Base-by-base conservation (phyloP, 2,888 invertebrate species). In the Andrena haemorrhoa region DNA sequence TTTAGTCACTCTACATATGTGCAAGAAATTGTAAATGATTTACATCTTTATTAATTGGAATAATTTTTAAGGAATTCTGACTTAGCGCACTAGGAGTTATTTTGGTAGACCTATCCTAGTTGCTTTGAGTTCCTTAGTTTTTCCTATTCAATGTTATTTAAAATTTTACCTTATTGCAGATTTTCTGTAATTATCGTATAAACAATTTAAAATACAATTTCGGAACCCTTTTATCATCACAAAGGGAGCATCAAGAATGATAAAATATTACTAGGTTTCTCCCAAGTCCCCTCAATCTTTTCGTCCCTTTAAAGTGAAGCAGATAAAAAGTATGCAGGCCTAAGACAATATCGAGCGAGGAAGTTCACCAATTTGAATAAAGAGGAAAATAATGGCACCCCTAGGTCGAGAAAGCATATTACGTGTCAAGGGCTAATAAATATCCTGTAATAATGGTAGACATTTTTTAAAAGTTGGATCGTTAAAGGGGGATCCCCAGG, bases 341-440 rank as follows among this genome's bases (percentile, higher is more conserved):
- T 60, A n/a, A 63, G 31, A 35, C 33, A 63, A 26, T 63, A 63
- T 63, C n/a, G 63, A 26, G 16, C 61, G 35, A 63, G 63, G 23
- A 63, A 35, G 20, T 63, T 35, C 35, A 35, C 63, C 63, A 63
- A 63, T 63, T 63, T 63, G 20, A 63, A 63, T 63, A 58, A n/a
- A 29, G n/a, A 51, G n/a, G 41, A n/a, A 35, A 69, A 41, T 58
- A 69, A 69, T 58, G 58, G 58, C 26, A 26, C 35, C 41, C 58
- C 56, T 29, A 26, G 35, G 35, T 41, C 41, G 69, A 58, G 33
- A n/a, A 23, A 58, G 58, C 41, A 31, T 69, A 69, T 69, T 58
- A 58, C 58, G 58, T 56, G 58, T 69, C 69, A 58, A 35, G 58
- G 58, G 53, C 26, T 73, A 73, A 64, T 73, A 73, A 73, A 73